Evolutionary conservation across 35 echinoderm and acorn worm species (phyloP).

Genomic region (Amphiura filiformis): DNA sequence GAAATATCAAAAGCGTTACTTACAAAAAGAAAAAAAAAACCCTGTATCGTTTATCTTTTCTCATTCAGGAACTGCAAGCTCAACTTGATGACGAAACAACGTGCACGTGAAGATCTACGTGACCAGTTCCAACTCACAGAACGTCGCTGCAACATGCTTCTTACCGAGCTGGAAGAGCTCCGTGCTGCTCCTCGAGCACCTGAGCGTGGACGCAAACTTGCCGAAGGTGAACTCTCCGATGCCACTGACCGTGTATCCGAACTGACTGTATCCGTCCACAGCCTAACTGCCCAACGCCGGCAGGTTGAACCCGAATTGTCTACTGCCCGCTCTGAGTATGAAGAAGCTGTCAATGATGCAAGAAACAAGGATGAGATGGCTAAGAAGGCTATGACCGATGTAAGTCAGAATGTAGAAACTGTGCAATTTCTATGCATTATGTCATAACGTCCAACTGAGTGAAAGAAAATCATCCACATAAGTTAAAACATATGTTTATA

Average conservation of each 20-base stretch:
- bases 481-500: too few relatives aligned
- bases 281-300: slow-evolving; percentile 74
- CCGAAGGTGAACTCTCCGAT: slow-evolving; percentile 77
- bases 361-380: slow-evolving; percentile 86
- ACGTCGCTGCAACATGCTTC: slow-evolving; percentile 58
- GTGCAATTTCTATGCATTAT: too few relatives aligned
- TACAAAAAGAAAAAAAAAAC: too few relatives aligned
- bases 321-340: slow-evolving; percentile 56
- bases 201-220: slow-evolving; percentile 62
- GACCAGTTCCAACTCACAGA: slow-evolving; percentile 84
- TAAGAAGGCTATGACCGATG: slow-evolving; percentile 98
- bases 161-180: slow-evolving; percentile 76
- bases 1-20: too few relatives aligned
- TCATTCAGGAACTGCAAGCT: slow-evolving; percentile 84
- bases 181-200: slow-evolving; percentile 65
- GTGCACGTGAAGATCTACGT: slow-evolving; percentile 81
- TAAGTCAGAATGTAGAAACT: too few relatives aligned
- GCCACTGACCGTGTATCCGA: slow-evolving; percentile 75
- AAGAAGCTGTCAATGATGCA: slow-evolving; percentile 81
- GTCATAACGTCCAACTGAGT: too few relatives aligned
- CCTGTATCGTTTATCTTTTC: neutral
- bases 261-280: slow-evolving; percentile 58
- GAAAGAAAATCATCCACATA: too few relatives aligned
- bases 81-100: slow-evolving; percentile 73
- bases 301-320: slow-evolving; percentile 81